Base-by-base conservation (phyloP, 2,113 vertebrate genomes). In the Condylura cristata region DNA sequence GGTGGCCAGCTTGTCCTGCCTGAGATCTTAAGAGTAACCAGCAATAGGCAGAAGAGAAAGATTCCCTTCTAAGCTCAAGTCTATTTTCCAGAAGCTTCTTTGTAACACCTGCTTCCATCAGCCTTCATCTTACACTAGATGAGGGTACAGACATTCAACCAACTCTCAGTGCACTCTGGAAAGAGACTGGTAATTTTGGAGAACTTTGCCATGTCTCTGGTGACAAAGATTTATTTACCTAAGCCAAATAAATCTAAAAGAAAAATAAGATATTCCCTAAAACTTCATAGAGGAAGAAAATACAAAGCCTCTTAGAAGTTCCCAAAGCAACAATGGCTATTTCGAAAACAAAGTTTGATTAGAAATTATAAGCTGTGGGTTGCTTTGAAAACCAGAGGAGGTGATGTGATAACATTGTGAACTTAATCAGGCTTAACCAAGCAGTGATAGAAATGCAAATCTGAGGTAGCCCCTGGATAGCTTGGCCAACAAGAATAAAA, bases 321-420 rank as follows among this genome's bases (percentile, higher is more conserved):
- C 34, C 53, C 22, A 48, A 71, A 90, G 20, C 84, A 90, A n/a
- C 4, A 61, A 60, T 24, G 32, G 13, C 41, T 88, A 65, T 72
- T 93, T 63, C 74, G 61, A 74, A 81, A 93, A 66, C 89, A 68
- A 88, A 91, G 41, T 82, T 95, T 78, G 56, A 89, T 95, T 93
- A 66, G 79, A 94, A 88, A 91, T 75, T 71, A 71, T 60, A 94
- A 82, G 87, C 60, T 89, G 26, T 53, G 81, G 39, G 28, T 81
- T 37, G 58, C 44, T 94, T 71, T 85, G 53, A 81, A 87, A 94
- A 48, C 53, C 28, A 71, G 61, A 10, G 58, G 18, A 89, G 48
- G 72, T 53, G 46, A 46, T 82, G 48, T 46, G 81, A 46, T 71
- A 82, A 92, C 28, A 68, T 56, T 10, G 20, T 51, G 32, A 71